Base-by-base conservation (phyloP, 2,888 invertebrate species). In the Ectemnius continuus region DNA sequence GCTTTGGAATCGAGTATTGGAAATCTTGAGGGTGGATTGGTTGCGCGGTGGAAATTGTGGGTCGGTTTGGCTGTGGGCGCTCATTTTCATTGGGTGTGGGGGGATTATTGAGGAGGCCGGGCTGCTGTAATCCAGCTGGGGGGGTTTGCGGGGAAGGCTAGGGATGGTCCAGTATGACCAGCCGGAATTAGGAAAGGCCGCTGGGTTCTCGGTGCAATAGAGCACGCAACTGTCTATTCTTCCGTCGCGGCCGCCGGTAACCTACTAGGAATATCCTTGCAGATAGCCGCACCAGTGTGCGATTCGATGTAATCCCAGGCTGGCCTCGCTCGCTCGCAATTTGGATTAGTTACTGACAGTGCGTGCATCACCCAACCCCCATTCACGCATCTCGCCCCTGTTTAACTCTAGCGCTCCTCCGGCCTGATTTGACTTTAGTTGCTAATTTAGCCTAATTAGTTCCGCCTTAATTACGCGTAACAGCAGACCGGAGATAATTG, bases 41-140 rank as follows among this genome's bases (percentile, higher is more conserved):
- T 61, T 75, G 66, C 70, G 79, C 70, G 79, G 73, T 76, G 76
- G 57, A 68, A 79, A 80, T 80, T 80, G 80, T 80, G 77, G 77
- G 73, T 72, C 69, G 73, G 78, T 75, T 78, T 72, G 11, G 5
- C 0, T 52, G 52, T 52, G 16, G n/a, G 52, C 52, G 16, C 36
- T 14, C 52, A 16, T 16, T 52, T 52, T 5, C 52, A 16, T 77
- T 75, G 76, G 70, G 23, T 23, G 23, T 23, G 69, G 74, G 71
- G 70, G 80, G 80, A 80, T 80, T 80, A 80, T 80, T 80, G 79
- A 79, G 77, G 79, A 71, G 80, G 73, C 71, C 75, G 71, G 77
- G 77, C 75, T 80, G 77, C 75, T 80, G 80, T 80, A 80, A 80
- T 80, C 80, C 77, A 75, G 80, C 79, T 63, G 70, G 2, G 79